Evolutionary conservation across 2,113 vertebrate species (phyloP).

Genomic region (Sitta europaea): DNA sequence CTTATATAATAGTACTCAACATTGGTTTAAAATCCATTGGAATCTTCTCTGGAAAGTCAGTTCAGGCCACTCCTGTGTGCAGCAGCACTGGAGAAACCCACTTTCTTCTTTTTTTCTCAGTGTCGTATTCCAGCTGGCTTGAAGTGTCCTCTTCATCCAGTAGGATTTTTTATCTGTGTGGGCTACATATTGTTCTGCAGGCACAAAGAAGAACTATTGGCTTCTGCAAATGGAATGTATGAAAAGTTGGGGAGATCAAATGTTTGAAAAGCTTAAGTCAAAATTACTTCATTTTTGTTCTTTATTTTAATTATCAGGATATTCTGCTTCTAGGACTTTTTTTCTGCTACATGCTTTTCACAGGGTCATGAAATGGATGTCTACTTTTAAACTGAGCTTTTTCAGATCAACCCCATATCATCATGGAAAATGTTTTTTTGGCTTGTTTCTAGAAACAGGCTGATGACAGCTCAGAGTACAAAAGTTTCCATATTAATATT

Average conservation of each 20-base stretch:
- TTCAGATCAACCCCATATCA: neutral
- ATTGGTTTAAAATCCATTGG: neutral
- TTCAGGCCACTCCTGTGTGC: neutral
- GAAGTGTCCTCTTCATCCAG: neutral
- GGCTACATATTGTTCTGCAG: neutral
- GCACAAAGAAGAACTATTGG: rapidly evolving
- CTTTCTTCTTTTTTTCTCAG: neutral
- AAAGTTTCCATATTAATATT: neutral
- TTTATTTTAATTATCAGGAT: neutral
- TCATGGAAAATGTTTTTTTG: neutral
- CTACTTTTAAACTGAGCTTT: neutral
- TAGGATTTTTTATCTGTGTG: neutral
- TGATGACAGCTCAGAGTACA: neutral
- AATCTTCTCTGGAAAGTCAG: neutral
- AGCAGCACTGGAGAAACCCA: neutral
- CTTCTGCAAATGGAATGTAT: neutral
- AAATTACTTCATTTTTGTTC: neutral
- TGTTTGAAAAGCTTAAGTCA: neutral
- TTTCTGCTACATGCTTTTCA: neutral
- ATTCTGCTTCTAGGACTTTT: neutral
- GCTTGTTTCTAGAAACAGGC: neutral
- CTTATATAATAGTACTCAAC: neutral
- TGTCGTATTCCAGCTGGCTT: neutral
- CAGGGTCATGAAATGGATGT: neutral
- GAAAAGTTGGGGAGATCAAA: neutral